A percentile compares a stretch with the other conserved stretches of the same genome.
Conservation (phyloP, 1,140 invertebrate species). For the Cotesia typhae region DNA sequence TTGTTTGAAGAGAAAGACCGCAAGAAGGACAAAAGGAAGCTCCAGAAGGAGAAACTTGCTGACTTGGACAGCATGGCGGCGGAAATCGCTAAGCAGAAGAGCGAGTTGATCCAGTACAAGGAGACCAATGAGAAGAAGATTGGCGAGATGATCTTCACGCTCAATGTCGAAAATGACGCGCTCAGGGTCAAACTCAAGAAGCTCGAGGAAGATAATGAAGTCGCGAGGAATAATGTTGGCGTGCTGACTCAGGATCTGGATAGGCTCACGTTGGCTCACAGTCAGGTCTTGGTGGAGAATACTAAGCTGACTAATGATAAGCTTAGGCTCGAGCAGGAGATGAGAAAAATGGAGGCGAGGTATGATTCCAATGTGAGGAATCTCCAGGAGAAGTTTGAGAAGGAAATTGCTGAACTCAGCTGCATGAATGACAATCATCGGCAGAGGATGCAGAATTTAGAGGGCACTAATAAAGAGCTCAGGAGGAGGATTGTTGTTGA, state of each 20-base stretch:
- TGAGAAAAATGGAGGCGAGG: slow-evolving; percentile 55
- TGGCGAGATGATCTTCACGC: slow-evolving; percentile 48
- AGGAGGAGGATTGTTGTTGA: slow-evolving; percentile 59
- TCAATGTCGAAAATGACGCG: slow-evolving; percentile 59
- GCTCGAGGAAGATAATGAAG: slow-evolving; percentile 57
- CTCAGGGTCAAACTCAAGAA: slow-evolving; percentile 55
- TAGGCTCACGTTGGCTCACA: slow-evolving; percentile 65
- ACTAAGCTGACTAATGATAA: slow-evolving; percentile 73
- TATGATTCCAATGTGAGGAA: slow-evolving; percentile 52
- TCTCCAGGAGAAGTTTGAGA: slow-evolving; percentile 58
- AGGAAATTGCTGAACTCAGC: slow-evolving; percentile 60
- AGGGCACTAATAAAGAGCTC: slow-evolving; percentile 57
- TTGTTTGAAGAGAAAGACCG: slow-evolving; percentile 50
- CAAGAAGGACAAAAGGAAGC: slow-evolving; percentile 53
- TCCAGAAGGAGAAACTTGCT: slow-evolving; percentile 63
- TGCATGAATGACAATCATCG: slow-evolving; percentile 59
- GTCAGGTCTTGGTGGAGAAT: slow-evolving; percentile 71
- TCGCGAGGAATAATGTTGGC: slow-evolving; percentile 53
- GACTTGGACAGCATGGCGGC: slow-evolving; percentile 64
- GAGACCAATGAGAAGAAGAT: slow-evolving; percentile 56
- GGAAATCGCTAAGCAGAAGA: slow-evolving; percentile 65
- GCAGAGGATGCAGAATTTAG: slow-evolving; percentile 57
- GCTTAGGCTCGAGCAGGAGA: slow-evolving; percentile 63
- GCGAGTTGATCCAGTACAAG: slow-evolving; percentile 59
- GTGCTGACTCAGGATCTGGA: slow-evolving; percentile 61